A percentile compares a stretch with the other conserved stretches of the same genome.
These are phyloP conservation scores for Hydractinia echinata DNA, from an alignment of 30 jellyfish, hydroid and myxozoan genomes.

Conservation along the genomic window DNA sequence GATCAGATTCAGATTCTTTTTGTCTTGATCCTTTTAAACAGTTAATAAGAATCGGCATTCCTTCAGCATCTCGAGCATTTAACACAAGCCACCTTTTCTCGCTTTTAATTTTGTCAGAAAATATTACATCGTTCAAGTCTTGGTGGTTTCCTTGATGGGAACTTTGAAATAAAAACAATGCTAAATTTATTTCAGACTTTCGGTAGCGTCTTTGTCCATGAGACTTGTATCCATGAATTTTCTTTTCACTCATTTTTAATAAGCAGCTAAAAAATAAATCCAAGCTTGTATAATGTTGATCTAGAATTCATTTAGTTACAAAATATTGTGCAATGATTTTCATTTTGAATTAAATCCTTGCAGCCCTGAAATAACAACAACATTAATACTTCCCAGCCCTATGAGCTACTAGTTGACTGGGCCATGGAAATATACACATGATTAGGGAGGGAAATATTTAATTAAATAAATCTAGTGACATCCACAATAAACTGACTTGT, in stretches of 20 bases:
- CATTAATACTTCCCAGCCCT: too few species aligned
- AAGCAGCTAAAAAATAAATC: not conserved
- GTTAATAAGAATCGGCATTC: constrained; percentile 18
- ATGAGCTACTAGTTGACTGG: too few species aligned
- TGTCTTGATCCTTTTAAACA: constrained; percentile 6
- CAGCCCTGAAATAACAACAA: too few species aligned
- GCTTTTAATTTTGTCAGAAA: constrained; percentile 19
- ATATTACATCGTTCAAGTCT: constrained; percentile 14
- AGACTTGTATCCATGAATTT: not conserved
- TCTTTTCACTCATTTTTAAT: constrained; percentile 12
- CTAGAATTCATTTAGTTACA: too few species aligned
- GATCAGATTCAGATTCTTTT: not conserved
- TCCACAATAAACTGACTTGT: too few species aligned
- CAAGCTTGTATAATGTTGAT: not conserved
- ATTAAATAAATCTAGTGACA: too few species aligned
- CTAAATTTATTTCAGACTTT: constrained; percentile 19
- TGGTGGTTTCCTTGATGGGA: constrained; percentile 26
- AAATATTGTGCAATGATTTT: too few species aligned
- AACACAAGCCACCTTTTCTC: constrained; percentile 8
- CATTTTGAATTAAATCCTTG: too few species aligned
- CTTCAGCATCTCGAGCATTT: constrained; percentile 30
- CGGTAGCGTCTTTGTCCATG: constrained; percentile 13
- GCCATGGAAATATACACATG: too few species aligned
- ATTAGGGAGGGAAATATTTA: too few species aligned
- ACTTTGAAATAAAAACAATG: constrained; percentile 12